These are phyloP conservation scores for Cuniculus paca DNA, from an alignment of 2,797 vertebrate genomes.

Conservation along the genomic window DNA sequence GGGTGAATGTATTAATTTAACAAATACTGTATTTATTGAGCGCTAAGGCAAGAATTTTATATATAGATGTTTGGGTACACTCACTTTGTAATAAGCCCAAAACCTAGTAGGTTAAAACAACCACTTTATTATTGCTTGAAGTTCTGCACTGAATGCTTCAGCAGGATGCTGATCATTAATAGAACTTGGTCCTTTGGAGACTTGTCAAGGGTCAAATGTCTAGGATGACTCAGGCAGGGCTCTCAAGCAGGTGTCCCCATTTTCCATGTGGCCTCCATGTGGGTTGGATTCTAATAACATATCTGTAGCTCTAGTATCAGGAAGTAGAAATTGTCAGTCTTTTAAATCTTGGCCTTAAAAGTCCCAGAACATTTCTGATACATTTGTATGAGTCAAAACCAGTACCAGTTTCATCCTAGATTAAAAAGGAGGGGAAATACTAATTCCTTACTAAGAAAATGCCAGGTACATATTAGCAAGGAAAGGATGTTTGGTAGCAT, in stretches of 20 bases:
- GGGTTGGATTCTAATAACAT: neutral
- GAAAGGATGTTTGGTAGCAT: neutral
- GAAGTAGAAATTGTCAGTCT: neutral
- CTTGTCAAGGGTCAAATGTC: neutral
- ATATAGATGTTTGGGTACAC: neutral
- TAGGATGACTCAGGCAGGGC: neutral
- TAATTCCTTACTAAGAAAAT: neutral
- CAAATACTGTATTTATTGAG: slow-evolving; percentile 6
- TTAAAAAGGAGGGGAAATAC: neutral
- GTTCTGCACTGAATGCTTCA: neutral
- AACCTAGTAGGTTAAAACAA: neutral
- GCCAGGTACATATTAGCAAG: neutral
- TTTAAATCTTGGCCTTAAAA: neutral
- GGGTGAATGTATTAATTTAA: neutral
- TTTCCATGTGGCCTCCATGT: neutral
- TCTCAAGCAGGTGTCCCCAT: neutral
- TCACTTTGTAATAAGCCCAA: neutral
- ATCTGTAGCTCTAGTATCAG: neutral
- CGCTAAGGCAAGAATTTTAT: neutral
- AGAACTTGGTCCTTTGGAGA: neutral
- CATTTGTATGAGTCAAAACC: neutral
- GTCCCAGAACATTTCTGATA: neutral
- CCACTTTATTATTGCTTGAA: neutral
- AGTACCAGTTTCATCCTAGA: neutral
- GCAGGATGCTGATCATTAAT: neutral